A percentile compares a stretch with the other conserved stretches of the same genome.
phyloP scores from a whole-genome alignment of 2,797 vertebrate genomes.

The Dermochelys coriacea region DNA sequence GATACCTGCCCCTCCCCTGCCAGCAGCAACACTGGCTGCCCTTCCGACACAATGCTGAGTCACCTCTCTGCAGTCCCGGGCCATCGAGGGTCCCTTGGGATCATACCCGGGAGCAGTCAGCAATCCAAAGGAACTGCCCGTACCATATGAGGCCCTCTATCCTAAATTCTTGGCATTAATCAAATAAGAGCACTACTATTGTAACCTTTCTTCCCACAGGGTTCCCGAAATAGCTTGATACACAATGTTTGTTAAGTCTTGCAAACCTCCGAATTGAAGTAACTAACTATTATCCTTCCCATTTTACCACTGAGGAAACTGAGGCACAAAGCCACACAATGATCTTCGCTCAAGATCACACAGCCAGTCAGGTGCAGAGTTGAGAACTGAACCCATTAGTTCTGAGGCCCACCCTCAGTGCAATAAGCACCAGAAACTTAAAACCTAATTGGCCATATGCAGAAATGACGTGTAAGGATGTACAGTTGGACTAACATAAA shows the following conservation, averaged over 20 bases:
- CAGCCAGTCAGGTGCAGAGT: neutral
- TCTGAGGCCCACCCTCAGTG: neutral
- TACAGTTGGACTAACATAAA: neutral
- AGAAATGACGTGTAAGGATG: neutral
- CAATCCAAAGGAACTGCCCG: neutral
- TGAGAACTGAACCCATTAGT: neutral
- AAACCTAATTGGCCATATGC: neutral
- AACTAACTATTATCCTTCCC: neutral
- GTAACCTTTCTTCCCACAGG: neutral
- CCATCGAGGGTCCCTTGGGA: neutral
- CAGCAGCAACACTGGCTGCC: neutral
- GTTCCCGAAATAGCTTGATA: neutral
- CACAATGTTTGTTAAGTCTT: neutral
- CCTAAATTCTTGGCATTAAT: neutral
- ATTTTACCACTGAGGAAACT: neutral
- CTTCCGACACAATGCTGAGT: accelerated
- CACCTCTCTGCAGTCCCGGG: neutral
- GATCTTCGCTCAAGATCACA: neutral
- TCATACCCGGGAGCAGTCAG: neutral
- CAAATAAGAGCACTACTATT: neutral
- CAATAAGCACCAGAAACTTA: neutral
- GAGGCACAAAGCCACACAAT: neutral
- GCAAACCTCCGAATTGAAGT: neutral
- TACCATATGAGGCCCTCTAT: neutral
- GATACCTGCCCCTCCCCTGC: neutral